Conservation (phyloP, 2,797 vertebrate species). For the Sciaenops ocellatus region DNA sequence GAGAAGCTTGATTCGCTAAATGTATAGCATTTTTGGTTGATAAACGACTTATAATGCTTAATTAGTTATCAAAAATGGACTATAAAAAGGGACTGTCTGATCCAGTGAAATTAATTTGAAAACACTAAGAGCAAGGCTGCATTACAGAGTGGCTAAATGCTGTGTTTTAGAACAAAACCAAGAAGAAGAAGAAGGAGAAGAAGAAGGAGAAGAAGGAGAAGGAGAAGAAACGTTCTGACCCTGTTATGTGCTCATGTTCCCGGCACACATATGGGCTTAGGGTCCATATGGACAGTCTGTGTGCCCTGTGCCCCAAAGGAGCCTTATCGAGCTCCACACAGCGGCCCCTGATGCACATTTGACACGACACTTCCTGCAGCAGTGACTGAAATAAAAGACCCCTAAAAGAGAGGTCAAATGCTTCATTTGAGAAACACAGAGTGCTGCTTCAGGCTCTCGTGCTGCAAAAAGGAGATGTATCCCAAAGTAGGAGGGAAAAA, state of each 20-base stretch:
- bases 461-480: constrained; percentile 34
- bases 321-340: constrained; percentile 15
- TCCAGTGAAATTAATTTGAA: constrained; percentile 1
- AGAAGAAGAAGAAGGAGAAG: not conserved
- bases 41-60: not conserved
- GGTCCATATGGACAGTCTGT: constrained; percentile 25
- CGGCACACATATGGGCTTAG: constrained; percentile 1
- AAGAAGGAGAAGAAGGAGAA: not conserved
- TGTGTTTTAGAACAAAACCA: not conserved
- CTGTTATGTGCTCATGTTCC: not conserved
- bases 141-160: constrained; percentile 1
- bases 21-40: not conserved
- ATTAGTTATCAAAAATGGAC: not conserved
- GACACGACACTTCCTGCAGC: constrained; percentile 60
- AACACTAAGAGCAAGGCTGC: not conserved
- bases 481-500: constrained; percentile 2
- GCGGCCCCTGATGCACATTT: constrained; percentile 46
- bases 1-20: not conserved
- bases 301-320: constrained; percentile 40
- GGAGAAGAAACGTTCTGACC: not conserved
- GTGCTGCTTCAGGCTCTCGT: constrained; percentile 51
- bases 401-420: constrained; percentile 73
- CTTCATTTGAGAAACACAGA: constrained; percentile 77
- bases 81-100: not conserved
- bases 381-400: constrained; percentile 67